phyloP scores from a whole-genome alignment of 2,797 vertebrate genomes.

The Arnoldichthys spilopterus region DNA sequence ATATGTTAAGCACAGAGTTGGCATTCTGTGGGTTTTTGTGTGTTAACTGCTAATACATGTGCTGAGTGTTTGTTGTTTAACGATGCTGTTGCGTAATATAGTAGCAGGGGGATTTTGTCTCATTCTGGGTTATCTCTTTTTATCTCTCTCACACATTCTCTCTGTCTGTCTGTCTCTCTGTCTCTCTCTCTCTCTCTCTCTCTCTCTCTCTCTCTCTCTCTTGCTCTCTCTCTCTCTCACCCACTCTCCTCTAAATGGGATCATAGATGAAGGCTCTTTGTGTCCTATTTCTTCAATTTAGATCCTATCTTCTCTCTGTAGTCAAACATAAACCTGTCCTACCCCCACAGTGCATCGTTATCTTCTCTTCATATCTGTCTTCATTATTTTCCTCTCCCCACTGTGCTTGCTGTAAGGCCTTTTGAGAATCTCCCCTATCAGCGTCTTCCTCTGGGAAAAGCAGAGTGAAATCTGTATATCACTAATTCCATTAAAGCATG shows the following conservation, averaged over 20 bases:
- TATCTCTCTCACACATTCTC: neutral
- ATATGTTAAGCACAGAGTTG: neutral
- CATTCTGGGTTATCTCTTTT: neutral
- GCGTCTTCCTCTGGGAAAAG: neutral
- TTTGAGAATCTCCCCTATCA: slow-evolving; percentile 19
- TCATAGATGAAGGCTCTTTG: slow-evolving; percentile 43
- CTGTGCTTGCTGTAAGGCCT: neutral
- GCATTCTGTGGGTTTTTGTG: too few species aligned
- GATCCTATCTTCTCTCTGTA: slow-evolving; percentile 39
- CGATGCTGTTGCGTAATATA: neutral
- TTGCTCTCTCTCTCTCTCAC: neutral
- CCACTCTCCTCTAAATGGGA: slow-evolving; percentile 27
- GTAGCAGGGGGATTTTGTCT: neutral
- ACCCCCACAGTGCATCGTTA: slow-evolving; percentile 25
- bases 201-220: neutral
- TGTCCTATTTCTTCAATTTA: slow-evolving; percentile 47
- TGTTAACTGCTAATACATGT: neutral
- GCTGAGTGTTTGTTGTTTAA: neutral
- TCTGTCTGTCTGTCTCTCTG: neutral
- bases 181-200: neutral
- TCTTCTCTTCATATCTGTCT: slow-evolving; percentile 28
- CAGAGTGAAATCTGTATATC: slow-evolving; percentile 14
- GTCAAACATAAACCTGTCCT: slow-evolving; percentile 18
- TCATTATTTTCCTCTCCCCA: neutral
- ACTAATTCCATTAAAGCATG: slow-evolving; percentile 4